Evolutionary conservation across 2,113 vertebrate species (phyloP).

Genomic region (Oryzias woworae): DNA sequence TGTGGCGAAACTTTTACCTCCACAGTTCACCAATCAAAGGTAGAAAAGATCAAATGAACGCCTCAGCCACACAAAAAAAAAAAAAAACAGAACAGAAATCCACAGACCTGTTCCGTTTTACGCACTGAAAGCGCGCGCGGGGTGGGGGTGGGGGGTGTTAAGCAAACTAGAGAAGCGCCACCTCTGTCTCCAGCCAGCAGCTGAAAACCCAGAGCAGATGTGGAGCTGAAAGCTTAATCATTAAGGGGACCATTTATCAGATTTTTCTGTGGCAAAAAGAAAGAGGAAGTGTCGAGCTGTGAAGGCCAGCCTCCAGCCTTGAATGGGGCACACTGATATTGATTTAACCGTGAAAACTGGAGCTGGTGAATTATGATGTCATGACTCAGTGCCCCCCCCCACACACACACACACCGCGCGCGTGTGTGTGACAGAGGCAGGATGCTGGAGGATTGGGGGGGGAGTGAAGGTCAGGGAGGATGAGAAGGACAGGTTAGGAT

Average conservation of each 20-base stretch:
- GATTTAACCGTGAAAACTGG: slow-evolving; percentile 79
- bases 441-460: slow-evolving; percentile 5
- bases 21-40: neutral
- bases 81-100: no score
- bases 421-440: slow-evolving; percentile 61
- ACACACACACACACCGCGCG: slow-evolving; percentile 17
- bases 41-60: neutral
- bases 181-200: slow-evolving; percentile 46
- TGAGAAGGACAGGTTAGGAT: slow-evolving; percentile 45
- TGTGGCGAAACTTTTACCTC: neutral
- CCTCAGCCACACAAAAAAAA: neutral
- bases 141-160: no score
- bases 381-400: slow-evolving; percentile 75
- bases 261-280: slow-evolving; percentile 72
- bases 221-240: slow-evolving; percentile 77
- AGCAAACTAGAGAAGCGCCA: no score
- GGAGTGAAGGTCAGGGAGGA: slow-evolving; percentile 46
- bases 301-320: slow-evolving; percentile 74
- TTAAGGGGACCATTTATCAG: slow-evolving; percentile 78
- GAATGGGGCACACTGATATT: slow-evolving; percentile 77
- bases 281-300: slow-evolving; percentile 52
- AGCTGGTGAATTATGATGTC: slow-evolving; percentile 77
- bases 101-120: neutral
- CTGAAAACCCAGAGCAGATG: slow-evolving; percentile 63
- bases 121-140: no score